Percentiles rank a stretch among this genome's conserved stretches.
These are phyloP conservation scores for Meliscaeva auricollis DNA, from an alignment of 2,888 invertebrate genomes.

Conservation along the genomic window DNA sequence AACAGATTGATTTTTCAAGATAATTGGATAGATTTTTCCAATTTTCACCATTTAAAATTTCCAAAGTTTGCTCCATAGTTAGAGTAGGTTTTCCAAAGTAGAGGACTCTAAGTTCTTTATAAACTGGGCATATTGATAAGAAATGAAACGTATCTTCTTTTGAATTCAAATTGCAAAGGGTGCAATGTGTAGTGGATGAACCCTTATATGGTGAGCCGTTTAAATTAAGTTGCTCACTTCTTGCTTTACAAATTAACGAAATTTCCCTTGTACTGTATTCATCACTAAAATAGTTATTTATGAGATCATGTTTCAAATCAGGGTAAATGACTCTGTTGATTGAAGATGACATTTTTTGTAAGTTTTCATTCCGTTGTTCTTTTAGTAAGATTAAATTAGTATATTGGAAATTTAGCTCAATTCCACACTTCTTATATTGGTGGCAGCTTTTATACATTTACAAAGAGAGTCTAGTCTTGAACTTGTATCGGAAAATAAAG, in stretches of 20 bases:
- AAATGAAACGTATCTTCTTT: no score
- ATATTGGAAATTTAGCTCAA: conserved; percentile 10
- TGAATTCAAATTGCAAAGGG: no score
- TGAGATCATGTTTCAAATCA: background rate
- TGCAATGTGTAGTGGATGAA: no score
- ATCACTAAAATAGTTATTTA: conserved; percentile 10
- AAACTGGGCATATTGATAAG: background rate
- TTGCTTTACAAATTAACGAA: background rate
- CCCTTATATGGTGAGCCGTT: background rate
- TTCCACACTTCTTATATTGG: background rate
- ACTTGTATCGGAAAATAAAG: background rate
- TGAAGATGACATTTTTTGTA: background rate
- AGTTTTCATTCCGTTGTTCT: background rate
- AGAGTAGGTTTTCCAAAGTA: background rate
- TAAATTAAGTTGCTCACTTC: conserved; percentile 10
- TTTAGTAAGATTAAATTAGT: conserved; percentile 1
- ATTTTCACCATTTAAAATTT: background rate
- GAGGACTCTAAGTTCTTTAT: background rate
- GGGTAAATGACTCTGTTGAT: conserved; percentile 1
- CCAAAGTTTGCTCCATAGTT: background rate
- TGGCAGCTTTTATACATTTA: conserved; percentile 2
- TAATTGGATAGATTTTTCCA: background rate
- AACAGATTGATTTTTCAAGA: background rate
- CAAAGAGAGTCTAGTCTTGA: background rate
- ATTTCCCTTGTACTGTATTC: conserved; percentile 7